A percentile compares a stretch with the other conserved stretches of the same genome.
Evolutionary conservation across 2,888 invertebrate genomes (phyloP).

Genomic region (Strigamia transsilvanica): DNA sequence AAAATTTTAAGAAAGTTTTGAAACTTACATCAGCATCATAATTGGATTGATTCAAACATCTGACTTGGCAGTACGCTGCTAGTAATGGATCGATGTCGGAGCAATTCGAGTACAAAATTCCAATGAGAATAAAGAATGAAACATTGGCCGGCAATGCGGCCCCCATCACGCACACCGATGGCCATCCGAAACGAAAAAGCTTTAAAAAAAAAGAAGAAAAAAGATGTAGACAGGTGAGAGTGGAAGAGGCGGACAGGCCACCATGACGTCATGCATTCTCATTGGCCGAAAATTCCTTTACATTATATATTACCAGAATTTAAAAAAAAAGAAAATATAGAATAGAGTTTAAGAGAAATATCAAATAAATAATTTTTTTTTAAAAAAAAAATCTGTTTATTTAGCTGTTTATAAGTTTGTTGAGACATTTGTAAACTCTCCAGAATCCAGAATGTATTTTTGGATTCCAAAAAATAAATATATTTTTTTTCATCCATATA

Average conservation of each 20-base stretch:
- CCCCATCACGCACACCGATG: conserved; percentile 38
- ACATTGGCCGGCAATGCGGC: conserved; percentile 31
- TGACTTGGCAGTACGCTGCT: background rate
- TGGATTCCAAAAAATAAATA: no score
- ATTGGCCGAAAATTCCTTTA: background rate
- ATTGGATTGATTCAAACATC: conserved; percentile 14
- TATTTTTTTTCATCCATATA: no score
- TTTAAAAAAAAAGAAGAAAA: background rate
- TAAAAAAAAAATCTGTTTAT: background rate
- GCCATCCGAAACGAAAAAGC: conserved; percentile 6
- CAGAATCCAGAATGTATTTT: no score
- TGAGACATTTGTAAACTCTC: background rate
- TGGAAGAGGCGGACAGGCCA: background rate
- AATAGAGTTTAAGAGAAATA: background rate
- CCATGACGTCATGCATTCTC: background rate
- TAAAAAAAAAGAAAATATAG: background rate
- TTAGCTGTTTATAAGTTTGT: background rate
- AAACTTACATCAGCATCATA: background rate
- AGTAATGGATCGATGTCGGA: background rate
- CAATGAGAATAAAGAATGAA: conserved; percentile 7
- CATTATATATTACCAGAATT: background rate
- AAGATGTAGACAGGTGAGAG: background rate
- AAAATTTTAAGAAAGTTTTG: no score
- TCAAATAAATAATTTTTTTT: background rate
- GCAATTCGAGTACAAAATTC: background rate